Evolutionary conservation across 2,888 invertebrate genomes (phyloP), one percentile per base, ranked within the genome.

Genomic region (Aporophyla nigra): DNA sequence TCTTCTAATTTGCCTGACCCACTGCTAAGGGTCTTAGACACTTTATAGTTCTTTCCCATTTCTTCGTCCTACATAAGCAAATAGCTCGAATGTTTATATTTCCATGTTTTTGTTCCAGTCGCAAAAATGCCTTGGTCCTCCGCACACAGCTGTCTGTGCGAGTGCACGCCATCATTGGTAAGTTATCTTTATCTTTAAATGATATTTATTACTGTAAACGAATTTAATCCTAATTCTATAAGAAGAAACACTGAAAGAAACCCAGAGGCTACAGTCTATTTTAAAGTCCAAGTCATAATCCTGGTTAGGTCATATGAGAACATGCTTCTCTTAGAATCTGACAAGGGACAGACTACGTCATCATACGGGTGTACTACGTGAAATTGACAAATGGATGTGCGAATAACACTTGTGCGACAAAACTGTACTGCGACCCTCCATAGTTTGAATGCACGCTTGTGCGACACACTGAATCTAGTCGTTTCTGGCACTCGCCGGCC

Each of bases 91-190:
- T n/a, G 9, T 33, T n/a, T 3, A 67, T 6, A 33, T 33, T 33
- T 53, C n/a, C 10, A 10, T 53, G 1, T 56, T 70, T 54, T 56
- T 72, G 46, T 72, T 72, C 6, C 72, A 72, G 72, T 19, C 72
- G 72, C 33, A 72, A 72, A 33, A 72, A 62, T 75, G 40, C 61
- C 14, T 40, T 56, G 73, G 53, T 73, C 49, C 73, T 72, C 0
- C 72, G 72, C 61, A 61, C 54, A 21, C 73, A 72, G 46, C n/a
- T 72, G 6, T 72, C 72, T 33, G 72, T 72, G 19, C 72, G 72
- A n/a, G 72, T 72, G 9, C 72, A 72, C 70, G 70, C 72, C 46
- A 72, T 72, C 19, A 72, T 72, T 56, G 72, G 72, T 72, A 72
- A 72, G 72, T 56, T 43, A 14, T 46, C 19, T 3, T n/a, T 54